These are phyloP conservation scores for Danionella dracula DNA, from an alignment of 2,797 vertebrate genomes.

Conservation along the genomic window DNA sequence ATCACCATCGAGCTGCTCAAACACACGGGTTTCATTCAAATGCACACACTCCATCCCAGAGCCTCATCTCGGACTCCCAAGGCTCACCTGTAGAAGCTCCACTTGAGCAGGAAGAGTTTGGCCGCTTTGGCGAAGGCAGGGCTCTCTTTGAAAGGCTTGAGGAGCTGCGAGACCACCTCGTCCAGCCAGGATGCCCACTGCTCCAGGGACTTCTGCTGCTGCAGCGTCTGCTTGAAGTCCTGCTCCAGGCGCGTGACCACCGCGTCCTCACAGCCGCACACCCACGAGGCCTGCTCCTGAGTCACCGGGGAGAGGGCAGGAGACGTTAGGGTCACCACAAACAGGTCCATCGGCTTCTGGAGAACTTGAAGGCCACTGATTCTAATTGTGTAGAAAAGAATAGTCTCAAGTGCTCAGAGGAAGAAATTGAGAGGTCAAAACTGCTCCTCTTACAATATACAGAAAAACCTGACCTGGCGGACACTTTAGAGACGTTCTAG, in stretches of 20 bases:
- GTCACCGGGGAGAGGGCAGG: not conserved
- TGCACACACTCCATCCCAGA: too few relatives aligned
- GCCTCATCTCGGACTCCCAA: too few relatives aligned
- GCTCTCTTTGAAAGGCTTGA: conserved; percentile 83
- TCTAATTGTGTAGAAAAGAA: too few relatives aligned
- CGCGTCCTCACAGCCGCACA: conserved; percentile 83
- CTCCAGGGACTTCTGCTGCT: conserved; percentile 92
- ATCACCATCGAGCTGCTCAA: conserved; percentile 85
- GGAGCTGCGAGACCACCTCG: conserved; percentile 78
- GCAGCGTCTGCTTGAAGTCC: conserved; percentile 88
- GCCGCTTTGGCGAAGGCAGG: conserved; percentile 80
- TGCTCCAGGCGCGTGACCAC: conserved; percentile 85
- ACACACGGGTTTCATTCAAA: too few relatives aligned
- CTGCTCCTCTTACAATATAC: too few relatives aligned
- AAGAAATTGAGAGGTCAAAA: too few relatives aligned
- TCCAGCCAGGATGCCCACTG: conserved; percentile 91
- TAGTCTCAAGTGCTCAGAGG: too few relatives aligned
- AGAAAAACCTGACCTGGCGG: too few relatives aligned
- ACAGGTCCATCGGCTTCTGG: too few relatives aligned
- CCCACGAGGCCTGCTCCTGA: conserved; percentile 91
- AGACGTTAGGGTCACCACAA: too few relatives aligned
- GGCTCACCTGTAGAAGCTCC: conserved; percentile 89
- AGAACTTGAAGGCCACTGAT: too few relatives aligned
- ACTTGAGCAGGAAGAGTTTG: conserved; percentile 90
- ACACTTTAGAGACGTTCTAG: too few relatives aligned